Evolutionary conservation across 2,888 invertebrate genomes (phyloP), one percentile per base, ranked within the genome.

Genomic region (Platycnemis pennipes): DNA sequence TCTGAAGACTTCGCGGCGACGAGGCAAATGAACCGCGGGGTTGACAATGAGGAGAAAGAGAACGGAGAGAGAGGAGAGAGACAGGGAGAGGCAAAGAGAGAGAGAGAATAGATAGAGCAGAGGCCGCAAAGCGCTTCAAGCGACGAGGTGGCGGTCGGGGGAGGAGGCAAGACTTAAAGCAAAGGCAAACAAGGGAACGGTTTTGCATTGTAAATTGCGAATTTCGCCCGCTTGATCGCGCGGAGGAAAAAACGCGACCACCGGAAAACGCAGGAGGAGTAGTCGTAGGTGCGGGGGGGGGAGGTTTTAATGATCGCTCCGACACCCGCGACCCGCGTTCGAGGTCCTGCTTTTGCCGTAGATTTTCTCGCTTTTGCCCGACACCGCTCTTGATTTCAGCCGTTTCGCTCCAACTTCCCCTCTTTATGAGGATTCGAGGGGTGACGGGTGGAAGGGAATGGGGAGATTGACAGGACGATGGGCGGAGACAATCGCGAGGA

Each of bases 171-270:
- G 77, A 37, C 77, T 77, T 37, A 7, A 49, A 77, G 77, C 77
- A 77, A 77, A 77, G 77, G 77, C 77, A 31, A 77, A 77, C 77
- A 37, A 77, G 77, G 37, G 77, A 77, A 37, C 31, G 77, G 37
- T 77, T 77, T 77, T 77, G 77, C 77, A 77, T 77, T 77, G 77
- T 77, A 77, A 77, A 77, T 77, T 77, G 77, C 77, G 77, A 31
- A 77, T 77, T 77, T 77, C 37, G 13, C 13, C 26, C 37, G 77
- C 77, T 77, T 77, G 37, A 77, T 77, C 77, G 77, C 31, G 77
- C 19, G 56, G 13, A 26, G 63, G n/a, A 2, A 77, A 77, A 77
- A 77, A 77, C 16, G 77, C 37, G 77, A 77, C 77, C 77, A 37
- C 77, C 37, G 63, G 37, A 2, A 77, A 77, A 77, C 31, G 11